A percentile compares a stretch with the other conserved stretches of the same genome.
Conservation (phyloP, 1,140 invertebrate genomes). For the Nebria ingens region DNA sequence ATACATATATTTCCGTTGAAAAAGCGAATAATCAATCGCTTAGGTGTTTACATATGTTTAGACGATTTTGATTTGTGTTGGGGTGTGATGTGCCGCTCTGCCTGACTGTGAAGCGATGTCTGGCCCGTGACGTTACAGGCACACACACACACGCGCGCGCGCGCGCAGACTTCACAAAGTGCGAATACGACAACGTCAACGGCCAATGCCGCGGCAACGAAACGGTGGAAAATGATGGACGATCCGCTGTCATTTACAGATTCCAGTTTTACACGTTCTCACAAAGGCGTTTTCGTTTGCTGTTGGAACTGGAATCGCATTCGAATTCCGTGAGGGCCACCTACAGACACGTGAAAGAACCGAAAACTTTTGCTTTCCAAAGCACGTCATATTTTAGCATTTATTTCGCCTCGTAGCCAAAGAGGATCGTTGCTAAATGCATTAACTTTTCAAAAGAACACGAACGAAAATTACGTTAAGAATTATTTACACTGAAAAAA, state of each 20-base stretch:
- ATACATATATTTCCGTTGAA: too few species aligned
- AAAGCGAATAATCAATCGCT: too few species aligned
- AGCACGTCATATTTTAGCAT: conserved; percentile 5
- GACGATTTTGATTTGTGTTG: too few species aligned
- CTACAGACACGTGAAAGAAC: not conserved
- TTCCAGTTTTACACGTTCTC: conserved; percentile 10
- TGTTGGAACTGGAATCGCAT: not conserved
- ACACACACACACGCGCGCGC: not conserved
- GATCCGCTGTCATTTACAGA: conserved; percentile 10
- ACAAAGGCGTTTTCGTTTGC: conserved; percentile 1
- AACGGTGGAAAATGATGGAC: not conserved
- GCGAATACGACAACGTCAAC: not conserved
- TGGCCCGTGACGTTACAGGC: too few species aligned
- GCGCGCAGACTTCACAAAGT: not conserved
- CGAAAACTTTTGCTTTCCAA: not conserved
- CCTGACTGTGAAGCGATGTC: too few species aligned
- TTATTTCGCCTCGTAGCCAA: not conserved
- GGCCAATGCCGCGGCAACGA: not conserved
- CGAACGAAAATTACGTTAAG: too few species aligned
- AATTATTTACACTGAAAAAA: too few species aligned
- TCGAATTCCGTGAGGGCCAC: not conserved
- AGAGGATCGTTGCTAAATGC: too few species aligned
- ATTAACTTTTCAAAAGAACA: too few species aligned
- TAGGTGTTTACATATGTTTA: too few species aligned
- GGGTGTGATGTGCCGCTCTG: too few species aligned